These are phyloP conservation scores for Megaustenia siamemsis DNA, from an alignment of 2,888 invertebrate genomes.

Conservation along the genomic window DNA sequence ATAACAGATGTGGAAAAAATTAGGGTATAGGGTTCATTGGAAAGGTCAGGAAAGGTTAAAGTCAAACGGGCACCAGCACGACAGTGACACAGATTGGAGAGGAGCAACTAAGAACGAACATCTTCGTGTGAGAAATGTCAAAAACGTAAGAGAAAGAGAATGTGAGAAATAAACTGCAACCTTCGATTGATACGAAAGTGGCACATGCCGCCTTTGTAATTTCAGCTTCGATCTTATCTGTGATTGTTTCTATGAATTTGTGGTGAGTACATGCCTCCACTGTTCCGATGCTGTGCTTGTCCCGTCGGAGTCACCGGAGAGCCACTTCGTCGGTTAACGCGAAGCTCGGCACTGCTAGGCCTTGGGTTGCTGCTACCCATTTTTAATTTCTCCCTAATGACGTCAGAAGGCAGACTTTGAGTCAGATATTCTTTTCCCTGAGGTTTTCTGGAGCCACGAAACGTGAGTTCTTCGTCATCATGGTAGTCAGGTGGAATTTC, in stretches of 20 bases:
- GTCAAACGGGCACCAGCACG: too few relatives aligned
- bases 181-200: too few relatives aligned
- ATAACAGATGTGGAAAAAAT: too few relatives aligned
- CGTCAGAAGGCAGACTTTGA: slow-evolving; percentile 53
- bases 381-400: slow-evolving; percentile 53
- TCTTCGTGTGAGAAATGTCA: too few relatives aligned
- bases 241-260: neutral
- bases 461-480: slow-evolving; percentile 53
- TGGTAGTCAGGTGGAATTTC: slow-evolving; percentile 66
- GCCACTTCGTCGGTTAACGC: neutral
- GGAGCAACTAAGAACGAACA: too few relatives aligned
- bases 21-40: too few relatives aligned
- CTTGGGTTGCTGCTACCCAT: slow-evolving; percentile 12
- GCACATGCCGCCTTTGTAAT: too few relatives aligned
- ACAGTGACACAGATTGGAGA: too few relatives aligned
- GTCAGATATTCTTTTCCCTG: slow-evolving; percentile 54
- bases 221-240: too few relatives aligned
- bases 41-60: too few relatives aligned
- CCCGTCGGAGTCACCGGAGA: neutral
- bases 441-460: slow-evolving; percentile 50
- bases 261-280: neutral
- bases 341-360: slow-evolving; percentile 21
- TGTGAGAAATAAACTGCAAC: too few relatives aligned
- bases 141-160: too few relatives aligned
- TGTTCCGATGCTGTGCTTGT: neutral